Conservation (phyloP, 35 echinoderm and acorn worm genomes). For the Ptychodera flava region DNA sequence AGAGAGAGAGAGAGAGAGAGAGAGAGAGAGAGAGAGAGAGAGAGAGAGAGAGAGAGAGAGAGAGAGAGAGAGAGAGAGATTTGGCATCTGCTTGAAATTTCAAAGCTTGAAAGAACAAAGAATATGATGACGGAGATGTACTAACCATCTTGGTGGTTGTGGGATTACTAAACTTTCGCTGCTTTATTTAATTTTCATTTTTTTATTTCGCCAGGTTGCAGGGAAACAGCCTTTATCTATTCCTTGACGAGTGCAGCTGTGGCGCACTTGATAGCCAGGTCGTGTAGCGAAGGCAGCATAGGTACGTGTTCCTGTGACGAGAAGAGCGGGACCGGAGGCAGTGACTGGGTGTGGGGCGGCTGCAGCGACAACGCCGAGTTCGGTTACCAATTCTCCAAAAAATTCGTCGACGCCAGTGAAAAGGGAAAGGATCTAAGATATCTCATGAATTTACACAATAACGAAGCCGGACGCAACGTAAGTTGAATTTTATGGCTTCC, state of each 20-base stretch:
- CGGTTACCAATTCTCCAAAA: slow-evolving; percentile 70
- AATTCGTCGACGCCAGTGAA: slow-evolving; percentile 94
- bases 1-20: too few relatives aligned
- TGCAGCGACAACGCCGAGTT: slow-evolving; percentile 92
- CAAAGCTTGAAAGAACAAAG: too few relatives aligned
- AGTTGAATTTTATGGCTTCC: slow-evolving; percentile 7
- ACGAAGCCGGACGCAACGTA: slow-evolving; percentile 89
- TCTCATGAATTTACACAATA: slow-evolving; percentile 92
- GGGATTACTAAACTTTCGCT: too few relatives aligned
- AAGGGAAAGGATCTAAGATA: slow-evolving; percentile 76
- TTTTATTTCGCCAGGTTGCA: slow-evolving; percentile 59
- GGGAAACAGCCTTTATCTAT: slow-evolving; percentile 91
- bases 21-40: too few relatives aligned
- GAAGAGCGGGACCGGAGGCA: slow-evolving; percentile 43
- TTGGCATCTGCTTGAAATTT: too few relatives aligned
- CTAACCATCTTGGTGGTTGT: too few relatives aligned
- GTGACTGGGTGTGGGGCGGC: slow-evolving; percentile 96
- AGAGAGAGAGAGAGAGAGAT: too few relatives aligned
- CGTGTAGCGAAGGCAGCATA: slow-evolving; percentile 84
- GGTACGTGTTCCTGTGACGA: slow-evolving; percentile 83
- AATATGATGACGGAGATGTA: too few relatives aligned
- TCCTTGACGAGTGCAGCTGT: slow-evolving; percentile 92
- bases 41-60: too few relatives aligned
- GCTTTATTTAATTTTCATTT: too few relatives aligned
- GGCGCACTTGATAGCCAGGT: slow-evolving; percentile 75